Evolutionary conservation across 2,888 invertebrate species (phyloP).

Genomic region (Ganaspis brasiliensis): DNA sequence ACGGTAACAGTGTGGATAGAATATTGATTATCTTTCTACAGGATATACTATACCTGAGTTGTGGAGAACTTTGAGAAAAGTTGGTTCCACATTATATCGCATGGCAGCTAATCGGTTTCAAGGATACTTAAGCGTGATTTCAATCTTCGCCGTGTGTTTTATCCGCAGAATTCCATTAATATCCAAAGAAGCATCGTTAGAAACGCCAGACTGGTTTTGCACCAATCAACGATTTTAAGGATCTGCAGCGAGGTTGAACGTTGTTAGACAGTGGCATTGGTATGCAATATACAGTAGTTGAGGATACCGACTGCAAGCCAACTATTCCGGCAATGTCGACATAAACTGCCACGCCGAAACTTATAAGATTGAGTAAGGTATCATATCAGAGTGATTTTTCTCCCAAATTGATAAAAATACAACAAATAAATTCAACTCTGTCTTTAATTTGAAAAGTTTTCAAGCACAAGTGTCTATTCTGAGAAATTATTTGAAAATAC

Average conservation of each 20-base stretch:
- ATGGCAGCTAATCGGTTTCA: not conserved
- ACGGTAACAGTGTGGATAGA: not conserved
- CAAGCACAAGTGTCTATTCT: too few relatives aligned
- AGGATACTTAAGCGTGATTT: constrained; percentile 5
- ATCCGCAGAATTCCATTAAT: constrained; percentile 34
- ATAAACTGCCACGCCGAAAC: constrained; percentile 47
- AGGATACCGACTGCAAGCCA: constrained; percentile 55
- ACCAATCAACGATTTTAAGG: constrained; percentile 51
- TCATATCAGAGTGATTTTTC: too few relatives aligned
- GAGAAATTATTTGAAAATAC: too few relatives aligned
- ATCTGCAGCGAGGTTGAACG: constrained; percentile 35
- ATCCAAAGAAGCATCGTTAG: constrained; percentile 32
- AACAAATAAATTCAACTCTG: too few relatives aligned
- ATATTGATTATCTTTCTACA: not conserved
- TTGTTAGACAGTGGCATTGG: constrained; percentile 55
- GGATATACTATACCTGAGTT: not conserved
- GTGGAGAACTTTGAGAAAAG: not conserved
- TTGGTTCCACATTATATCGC: constrained; percentile 10
- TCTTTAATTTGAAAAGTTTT: too few relatives aligned
- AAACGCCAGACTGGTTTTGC: not conserved
- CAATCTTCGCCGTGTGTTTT: constrained; percentile 1
- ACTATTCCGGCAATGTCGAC: constrained; percentile 65
- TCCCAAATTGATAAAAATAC: too few relatives aligned
- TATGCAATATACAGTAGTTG: constrained; percentile 69
- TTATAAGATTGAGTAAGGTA: not conserved